Percentiles rank a stretch among this genome's conserved stretches.
Evolutionary conservation across 2,113 vertebrate species (phyloP).

Genomic region (Leptodactylus fuscus): DNA sequence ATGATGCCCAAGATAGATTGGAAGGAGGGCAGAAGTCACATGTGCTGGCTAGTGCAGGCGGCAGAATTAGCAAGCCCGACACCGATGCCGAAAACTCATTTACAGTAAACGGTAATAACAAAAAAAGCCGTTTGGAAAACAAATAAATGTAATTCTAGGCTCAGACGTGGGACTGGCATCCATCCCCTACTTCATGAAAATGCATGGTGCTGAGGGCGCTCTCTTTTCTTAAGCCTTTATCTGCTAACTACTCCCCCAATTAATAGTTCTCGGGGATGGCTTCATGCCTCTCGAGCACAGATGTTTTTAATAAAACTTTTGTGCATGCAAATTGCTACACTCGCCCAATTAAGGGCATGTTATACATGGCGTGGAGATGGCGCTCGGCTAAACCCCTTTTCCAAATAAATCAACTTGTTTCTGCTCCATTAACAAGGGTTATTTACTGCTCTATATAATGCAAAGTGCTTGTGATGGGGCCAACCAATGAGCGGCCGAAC

Average conservation of each 20-base stretch:
- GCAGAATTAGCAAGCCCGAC: neutral
- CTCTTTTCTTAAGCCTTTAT: neutral
- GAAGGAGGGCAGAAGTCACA: neutral
- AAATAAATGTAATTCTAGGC: neutral
- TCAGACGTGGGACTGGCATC: neutral
- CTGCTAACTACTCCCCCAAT: neutral
- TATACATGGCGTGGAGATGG: conserved; percentile 1
- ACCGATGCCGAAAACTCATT: neutral
- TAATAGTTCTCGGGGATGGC: conserved; percentile 9
- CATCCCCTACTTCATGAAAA: neutral
- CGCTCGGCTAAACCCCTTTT: conserved; percentile 24
- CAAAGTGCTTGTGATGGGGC: conserved; percentile 4
- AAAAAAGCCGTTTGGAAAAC: neutral
- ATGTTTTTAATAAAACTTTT: conserved; percentile 44
- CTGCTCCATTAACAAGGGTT: conserved; percentile 42
- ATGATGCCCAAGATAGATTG: too few species aligned
- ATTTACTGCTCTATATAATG: conserved; percentile 44
- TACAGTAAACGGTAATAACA: neutral
- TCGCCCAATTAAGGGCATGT: conserved; percentile 21
- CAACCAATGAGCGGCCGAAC: conserved; percentile 30
- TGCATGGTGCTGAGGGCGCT: neutral
- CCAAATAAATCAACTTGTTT: conserved; percentile 40
- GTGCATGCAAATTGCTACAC: conserved; percentile 16
- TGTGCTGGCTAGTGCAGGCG: neutral
- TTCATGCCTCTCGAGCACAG: conserved; percentile 29